A percentile compares a stretch with the other conserved stretches of the same genome.
These are phyloP conservation scores for Bombylius discolor DNA, from an alignment of 2,888 invertebrate species.

Conservation along the genomic window DNA sequence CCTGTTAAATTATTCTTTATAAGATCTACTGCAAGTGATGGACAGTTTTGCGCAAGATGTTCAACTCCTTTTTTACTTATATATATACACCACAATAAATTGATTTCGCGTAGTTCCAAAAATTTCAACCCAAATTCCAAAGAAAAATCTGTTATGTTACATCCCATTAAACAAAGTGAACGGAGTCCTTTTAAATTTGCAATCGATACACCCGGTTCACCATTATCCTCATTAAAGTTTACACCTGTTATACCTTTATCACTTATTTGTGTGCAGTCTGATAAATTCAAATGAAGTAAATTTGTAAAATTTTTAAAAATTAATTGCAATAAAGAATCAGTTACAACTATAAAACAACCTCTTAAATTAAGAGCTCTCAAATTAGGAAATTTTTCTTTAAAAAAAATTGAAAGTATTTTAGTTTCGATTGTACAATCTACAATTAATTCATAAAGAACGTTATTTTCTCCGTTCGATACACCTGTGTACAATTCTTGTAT, in stretches of 20 bases:
- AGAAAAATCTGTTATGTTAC: background rate
- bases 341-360: background rate
- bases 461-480: too few species aligned
- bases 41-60: too few species aligned
- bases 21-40: too few species aligned
- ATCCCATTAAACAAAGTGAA: background rate
- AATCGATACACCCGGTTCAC: background rate
- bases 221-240: background rate
- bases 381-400: background rate
- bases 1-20: too few species aligned
- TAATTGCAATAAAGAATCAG: background rate
- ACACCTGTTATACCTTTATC: background rate
- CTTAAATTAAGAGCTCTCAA: background rate
- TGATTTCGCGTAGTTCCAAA: too few species aligned
- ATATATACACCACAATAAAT: too few species aligned
- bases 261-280: background rate
- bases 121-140: background rate
- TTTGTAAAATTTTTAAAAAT: background rate
- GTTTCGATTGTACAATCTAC: background rate
- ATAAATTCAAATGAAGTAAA: background rate
- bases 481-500: too few species aligned
- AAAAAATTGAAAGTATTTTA: background rate
- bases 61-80: too few species aligned
- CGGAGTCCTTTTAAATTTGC: background rate
- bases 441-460: background rate